phyloP scores from a whole-genome alignment of 2,797 vertebrate species.

The Enteromius unitaeniatus region DNA sequence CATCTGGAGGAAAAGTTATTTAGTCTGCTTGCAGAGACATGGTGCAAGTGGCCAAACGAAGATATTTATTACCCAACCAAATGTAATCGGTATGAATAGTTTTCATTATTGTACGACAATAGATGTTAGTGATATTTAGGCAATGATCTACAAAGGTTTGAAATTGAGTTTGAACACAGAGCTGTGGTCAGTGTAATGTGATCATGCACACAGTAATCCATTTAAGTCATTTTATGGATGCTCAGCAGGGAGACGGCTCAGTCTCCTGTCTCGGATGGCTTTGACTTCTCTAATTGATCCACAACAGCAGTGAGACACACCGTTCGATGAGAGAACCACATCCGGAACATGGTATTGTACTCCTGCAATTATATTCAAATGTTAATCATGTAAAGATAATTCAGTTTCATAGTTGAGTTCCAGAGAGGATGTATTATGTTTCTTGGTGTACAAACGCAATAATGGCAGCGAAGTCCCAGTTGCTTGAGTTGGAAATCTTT shows the following conservation, averaged over 20 bases:
- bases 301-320: conserved; percentile 36
- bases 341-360: conserved; percentile 29
- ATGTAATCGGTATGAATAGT: background rate
- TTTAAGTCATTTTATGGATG: conserved; percentile 51
- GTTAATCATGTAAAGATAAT: conserved; percentile 53
- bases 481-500: background rate
- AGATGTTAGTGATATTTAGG: conserved; percentile 28
- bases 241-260: conserved; percentile 46
- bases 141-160: conserved; percentile 36
- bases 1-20: background rate
- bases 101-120: conserved; percentile 16
- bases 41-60: background rate
- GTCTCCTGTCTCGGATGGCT: conserved; percentile 51
- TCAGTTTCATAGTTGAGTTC: conserved; percentile 41
- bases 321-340: conserved; percentile 42
- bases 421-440: conserved; percentile 32
- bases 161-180: conserved; percentile 35
- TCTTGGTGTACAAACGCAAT: conserved; percentile 32
- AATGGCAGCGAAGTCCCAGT: background rate
- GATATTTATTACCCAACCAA: conserved; percentile 19
- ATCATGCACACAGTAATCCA: conserved; percentile 48
- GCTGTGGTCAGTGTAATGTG: conserved; percentile 49
- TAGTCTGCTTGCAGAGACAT: background rate
- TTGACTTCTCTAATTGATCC: conserved; percentile 56
- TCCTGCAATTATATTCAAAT: conserved; percentile 50